Percentiles rank a stretch among this genome's conserved stretches.
These are phyloP conservation scores for Macrotis lagotis DNA, from an alignment of 2,113 vertebrate genomes.

Conservation along the genomic window DNA sequence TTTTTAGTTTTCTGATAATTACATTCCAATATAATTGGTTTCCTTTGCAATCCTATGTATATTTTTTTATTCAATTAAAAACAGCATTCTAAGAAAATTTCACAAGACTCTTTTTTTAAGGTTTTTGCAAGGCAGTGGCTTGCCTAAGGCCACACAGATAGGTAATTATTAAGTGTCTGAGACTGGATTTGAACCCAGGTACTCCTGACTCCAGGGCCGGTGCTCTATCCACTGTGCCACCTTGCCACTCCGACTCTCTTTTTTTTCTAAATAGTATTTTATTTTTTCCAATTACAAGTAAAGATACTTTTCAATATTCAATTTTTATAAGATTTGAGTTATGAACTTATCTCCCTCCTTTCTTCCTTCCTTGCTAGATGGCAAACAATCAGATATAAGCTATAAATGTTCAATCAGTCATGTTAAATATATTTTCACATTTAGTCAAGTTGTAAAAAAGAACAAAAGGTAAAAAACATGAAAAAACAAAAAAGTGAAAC, in stretches of 20 bases:
- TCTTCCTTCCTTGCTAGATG: not conserved
- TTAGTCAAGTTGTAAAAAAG: not conserved
- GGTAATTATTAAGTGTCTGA: no score
- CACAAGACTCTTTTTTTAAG: not conserved
- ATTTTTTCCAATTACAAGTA: not conserved
- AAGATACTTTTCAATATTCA: not conserved
- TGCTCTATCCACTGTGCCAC: no score
- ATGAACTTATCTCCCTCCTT: not conserved
- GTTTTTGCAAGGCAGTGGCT: no score
- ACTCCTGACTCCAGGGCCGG: no score
- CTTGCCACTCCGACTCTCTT: no score
- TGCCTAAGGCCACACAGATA: no score
- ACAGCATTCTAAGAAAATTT: not conserved
- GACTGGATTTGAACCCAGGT: no score
- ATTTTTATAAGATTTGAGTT: not conserved
- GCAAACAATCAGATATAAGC: not conserved
- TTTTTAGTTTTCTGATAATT: not conserved
- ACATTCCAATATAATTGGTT: not conserved
- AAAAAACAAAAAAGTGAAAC: not conserved
- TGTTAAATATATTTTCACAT: not conserved
- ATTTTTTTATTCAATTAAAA: not conserved
- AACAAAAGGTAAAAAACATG: not conserved
- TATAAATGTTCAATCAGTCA: not conserved
- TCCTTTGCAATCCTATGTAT: not conserved
- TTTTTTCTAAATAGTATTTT: not conserved